These are phyloP conservation scores for Caenorhabditis sinica DNA, from an alignment of 2,888 invertebrate genomes.

Conservation along the genomic window DNA sequence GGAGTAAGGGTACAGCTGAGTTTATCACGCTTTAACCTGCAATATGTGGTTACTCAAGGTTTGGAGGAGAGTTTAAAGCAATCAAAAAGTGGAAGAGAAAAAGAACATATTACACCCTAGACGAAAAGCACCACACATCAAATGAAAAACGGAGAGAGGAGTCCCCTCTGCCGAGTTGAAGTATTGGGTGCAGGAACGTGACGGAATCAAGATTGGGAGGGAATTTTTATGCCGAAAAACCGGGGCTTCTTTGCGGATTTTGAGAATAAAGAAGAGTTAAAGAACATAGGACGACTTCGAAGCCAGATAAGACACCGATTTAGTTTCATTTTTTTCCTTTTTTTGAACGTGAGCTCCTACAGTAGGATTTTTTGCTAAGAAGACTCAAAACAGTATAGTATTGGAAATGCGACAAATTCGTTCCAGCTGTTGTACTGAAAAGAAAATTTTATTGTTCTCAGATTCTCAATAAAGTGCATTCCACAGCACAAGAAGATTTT, in stretches of 20 bases:
- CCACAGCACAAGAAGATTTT: not conserved
- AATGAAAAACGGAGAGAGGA: slow-evolving; percentile 34
- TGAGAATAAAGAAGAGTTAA: not conserved
- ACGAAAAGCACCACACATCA: slow-evolving; percentile 46
- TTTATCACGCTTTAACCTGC: slow-evolving; percentile 18
- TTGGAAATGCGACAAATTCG: too few species aligned
- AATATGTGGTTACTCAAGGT: slow-evolving; percentile 1
- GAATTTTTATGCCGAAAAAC: not conserved
- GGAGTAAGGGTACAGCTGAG: not conserved
- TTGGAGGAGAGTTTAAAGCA: not conserved
- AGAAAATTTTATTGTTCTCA: not conserved
- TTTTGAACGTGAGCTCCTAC: slow-evolving; percentile 1
- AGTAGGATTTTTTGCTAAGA: not conserved
- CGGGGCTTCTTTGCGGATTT: slow-evolving; percentile 8
- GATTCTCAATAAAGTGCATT: slow-evolving; percentile 12
- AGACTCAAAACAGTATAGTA: not conserved
- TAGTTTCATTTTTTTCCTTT: not conserved
- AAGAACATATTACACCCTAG: slow-evolving; percentile 44
- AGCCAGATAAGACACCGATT: not conserved
- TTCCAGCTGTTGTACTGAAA: too few species aligned
- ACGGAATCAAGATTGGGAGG: not conserved
- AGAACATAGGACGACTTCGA: slow-evolving; percentile 7
- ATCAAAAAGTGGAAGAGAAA: slow-evolving; percentile 14
- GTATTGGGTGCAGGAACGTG: slow-evolving; percentile 49
- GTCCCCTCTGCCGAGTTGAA: slow-evolving; percentile 9